These are phyloP conservation scores for Choristoneura fumiferana DNA, from an alignment of 1,140 invertebrate species.

Conservation along the genomic window DNA sequence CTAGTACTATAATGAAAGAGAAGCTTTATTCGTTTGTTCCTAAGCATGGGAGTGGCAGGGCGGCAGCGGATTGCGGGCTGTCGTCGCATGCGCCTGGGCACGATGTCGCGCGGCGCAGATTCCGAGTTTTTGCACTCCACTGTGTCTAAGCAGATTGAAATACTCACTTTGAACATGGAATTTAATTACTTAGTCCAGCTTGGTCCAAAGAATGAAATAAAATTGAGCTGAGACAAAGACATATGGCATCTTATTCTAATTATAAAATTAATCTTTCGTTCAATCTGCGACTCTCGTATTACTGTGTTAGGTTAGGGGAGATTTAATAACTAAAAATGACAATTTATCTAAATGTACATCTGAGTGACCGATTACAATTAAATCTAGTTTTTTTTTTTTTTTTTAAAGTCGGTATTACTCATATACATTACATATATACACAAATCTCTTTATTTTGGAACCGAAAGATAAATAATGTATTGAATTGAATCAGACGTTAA, in stretches of 20 bases:
- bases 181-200: too few species aligned
- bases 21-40: not conserved
- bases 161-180: slow-evolving; percentile 53
- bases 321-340: too few species aligned
- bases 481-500: too few species aligned
- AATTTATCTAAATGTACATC: too few species aligned
- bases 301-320: too few species aligned
- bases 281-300: too few species aligned
- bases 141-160: slow-evolving; percentile 67
- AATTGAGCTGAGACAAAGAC: slow-evolving; percentile 26
- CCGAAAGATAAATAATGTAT: too few species aligned
- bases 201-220: slow-evolving; percentile 41
- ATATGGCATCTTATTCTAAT: not conserved
- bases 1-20: not conserved
- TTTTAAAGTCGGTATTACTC: too few species aligned
- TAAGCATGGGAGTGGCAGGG: not conserved
- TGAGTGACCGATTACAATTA: too few species aligned
- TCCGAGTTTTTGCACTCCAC: slow-evolving; percentile 65
- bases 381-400: too few species aligned
- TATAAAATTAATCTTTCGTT: slow-evolving; percentile 4
- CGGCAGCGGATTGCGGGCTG: slow-evolving; percentile 1
- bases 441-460: too few species aligned
- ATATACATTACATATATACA: too few species aligned
- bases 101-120: slow-evolving; percentile 40
- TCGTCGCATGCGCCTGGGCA: slow-evolving; percentile 41